Percentiles rank a stretch among this genome's conserved stretches.
Evolutionary conservation across 2,888 invertebrate species (phyloP).

Genomic region (Psylliodes chrysocephalus): DNA sequence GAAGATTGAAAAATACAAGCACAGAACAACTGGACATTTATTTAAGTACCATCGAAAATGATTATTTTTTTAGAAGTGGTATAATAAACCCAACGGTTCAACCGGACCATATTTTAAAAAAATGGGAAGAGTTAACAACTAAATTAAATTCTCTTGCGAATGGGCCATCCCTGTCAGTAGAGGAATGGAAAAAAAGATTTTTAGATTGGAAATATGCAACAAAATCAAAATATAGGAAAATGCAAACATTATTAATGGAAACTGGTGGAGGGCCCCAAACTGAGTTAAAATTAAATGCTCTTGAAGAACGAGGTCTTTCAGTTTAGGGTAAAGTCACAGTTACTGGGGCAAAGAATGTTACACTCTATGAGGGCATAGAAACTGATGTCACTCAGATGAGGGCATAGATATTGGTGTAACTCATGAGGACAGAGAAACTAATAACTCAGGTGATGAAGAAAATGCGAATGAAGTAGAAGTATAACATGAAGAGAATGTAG

Average conservation of each 20-base stretch:
- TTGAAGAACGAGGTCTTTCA: conserved; percentile 30
- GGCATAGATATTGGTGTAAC: no score
- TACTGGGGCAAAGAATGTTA: conserved; percentile 4
- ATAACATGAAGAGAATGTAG: no score
- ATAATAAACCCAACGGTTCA: conserved; percentile 25
- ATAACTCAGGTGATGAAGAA: no score
- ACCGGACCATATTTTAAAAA: conserved; percentile 22
- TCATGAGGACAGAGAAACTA: neutral
- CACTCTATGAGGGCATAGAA: conserved; percentile 1
- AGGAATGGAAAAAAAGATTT: conserved; percentile 35
- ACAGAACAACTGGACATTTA: no score
- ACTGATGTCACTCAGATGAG: no score
- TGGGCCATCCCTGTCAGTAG: conserved; percentile 22
- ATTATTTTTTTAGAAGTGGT: conserved; percentile 21
- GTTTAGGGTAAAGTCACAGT: conserved; percentile 35
- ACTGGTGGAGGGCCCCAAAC: conserved; percentile 28
- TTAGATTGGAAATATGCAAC: conserved; percentile 25
- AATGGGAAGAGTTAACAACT: conserved; percentile 28
- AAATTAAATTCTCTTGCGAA: conserved; percentile 29
- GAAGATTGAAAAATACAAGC: no score
- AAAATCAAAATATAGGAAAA: conserved; percentile 15
- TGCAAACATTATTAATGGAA: neutral
- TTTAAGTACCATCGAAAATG: no score
- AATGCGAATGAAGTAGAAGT: no score
- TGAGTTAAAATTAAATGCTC: conserved; percentile 13